Evolutionary conservation across 2,888 invertebrate species (phyloP), one percentile per base, ranked within the genome.

Genomic region (Ophonus ardosiacus): DNA sequence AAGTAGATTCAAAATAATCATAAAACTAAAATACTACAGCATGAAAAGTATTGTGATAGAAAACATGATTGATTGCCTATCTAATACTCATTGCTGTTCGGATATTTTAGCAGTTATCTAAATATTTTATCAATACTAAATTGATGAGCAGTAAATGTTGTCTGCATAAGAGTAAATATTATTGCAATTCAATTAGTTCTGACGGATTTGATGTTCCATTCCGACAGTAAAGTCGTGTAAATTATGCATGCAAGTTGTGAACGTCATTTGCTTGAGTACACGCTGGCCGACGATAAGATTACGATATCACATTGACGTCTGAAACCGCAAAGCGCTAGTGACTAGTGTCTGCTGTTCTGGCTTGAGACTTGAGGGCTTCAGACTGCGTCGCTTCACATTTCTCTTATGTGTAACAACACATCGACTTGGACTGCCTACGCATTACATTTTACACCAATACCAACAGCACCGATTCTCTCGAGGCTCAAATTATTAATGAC

Each of bases 131-230:
- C 74, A 82, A 21, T 10, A 17, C 18, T 21, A 21, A 57, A 10
- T 81, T 74, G 74, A 74, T 82, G 59, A 74, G 59, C 74, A 74
- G 38, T 71, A 13, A 59, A 82, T 57, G 81, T 65, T 71, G 82
- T 71, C 59, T 74, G 82, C 74, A 74, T 74, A 24, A 59, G 51
- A 81, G 81, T 56, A 65, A 81, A 81, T 68, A 81, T 81, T 81
- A 81, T 81, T 81, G 81, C 57, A 81, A 81, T 81, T 81, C 81
- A 81, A 81, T 81, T 81, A 81, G 81, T 81, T 81, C 68, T 81
- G 81, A 81, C 56, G 57, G 81, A 81, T 81, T 81, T 68, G 81
- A 81, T 57, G 81, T 65, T 51, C 51, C 21, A 65, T 65, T 81
- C 56, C 65, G 21, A 56, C 40, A 79, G 31, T 61, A 61, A 79